These are phyloP conservation scores for Plebejus argus DNA, from an alignment of 2,888 invertebrate genomes.

Conservation along the genomic window DNA sequence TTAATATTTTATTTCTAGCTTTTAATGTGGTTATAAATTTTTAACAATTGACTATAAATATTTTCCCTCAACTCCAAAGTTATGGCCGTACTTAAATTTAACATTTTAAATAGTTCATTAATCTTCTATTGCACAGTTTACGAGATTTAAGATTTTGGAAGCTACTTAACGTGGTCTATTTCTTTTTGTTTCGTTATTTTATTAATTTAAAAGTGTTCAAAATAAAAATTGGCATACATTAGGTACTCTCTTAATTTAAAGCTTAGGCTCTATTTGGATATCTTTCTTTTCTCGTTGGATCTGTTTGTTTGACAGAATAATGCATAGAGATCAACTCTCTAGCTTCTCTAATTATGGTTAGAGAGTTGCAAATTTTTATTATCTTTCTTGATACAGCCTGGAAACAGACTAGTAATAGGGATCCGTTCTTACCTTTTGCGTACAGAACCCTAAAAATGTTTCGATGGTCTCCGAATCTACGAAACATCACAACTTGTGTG, in stretches of 20 bases:
- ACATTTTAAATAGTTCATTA: conserved; percentile 1
- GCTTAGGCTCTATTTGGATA: neutral
- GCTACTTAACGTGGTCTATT: neutral
- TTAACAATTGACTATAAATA: conserved; percentile 2
- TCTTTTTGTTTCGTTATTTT: too few relatives aligned
- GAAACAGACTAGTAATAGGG: too few relatives aligned
- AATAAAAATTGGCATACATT: neutral
- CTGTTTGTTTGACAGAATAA: neutral
- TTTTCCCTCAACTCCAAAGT: neutral
- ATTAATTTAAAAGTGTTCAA: neutral
- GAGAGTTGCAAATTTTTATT: too few relatives aligned
- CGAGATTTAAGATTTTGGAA: neutral
- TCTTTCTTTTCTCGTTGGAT: neutral
- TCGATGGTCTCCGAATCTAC: neutral
- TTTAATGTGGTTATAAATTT: conserved; percentile 5
- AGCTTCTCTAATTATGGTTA: too few relatives aligned
- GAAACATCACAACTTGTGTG: neutral
- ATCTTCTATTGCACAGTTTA: neutral
- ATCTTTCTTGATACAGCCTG: too few relatives aligned
- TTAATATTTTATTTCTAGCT: neutral
- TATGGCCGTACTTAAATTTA: neutral
- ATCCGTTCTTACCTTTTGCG: too few relatives aligned
- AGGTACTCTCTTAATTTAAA: neutral
- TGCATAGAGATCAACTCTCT: too few relatives aligned
- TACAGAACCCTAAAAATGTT: neutral